Evolutionary conservation across 2,888 invertebrate genomes (phyloP).

Genomic region (Timandra comae): DNA sequence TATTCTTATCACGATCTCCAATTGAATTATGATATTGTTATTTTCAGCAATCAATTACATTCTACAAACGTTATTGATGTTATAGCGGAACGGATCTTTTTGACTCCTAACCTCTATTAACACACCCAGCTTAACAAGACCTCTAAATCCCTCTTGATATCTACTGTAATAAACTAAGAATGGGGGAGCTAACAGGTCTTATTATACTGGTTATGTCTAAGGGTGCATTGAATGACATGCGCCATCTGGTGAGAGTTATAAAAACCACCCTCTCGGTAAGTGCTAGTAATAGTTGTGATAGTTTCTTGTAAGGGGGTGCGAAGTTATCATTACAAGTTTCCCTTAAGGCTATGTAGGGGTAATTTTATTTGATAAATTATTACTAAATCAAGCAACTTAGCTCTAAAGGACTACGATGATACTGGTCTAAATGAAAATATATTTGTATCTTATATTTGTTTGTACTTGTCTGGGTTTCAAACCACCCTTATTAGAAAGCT

Average conservation of each 20-base stretch:
- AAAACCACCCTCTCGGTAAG: slow-evolving; percentile 60
- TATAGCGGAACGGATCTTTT: slow-evolving; percentile 61
- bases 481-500: too few species aligned
- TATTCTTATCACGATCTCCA: slow-evolving; percentile 25
- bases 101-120: slow-evolving; percentile 62
- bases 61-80: slow-evolving; percentile 53
- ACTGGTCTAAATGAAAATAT: too few species aligned
- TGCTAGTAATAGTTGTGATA: slow-evolving; percentile 59
- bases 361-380: too few species aligned
- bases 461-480: too few species aligned
- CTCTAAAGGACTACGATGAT: too few species aligned
- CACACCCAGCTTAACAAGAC: slow-evolving; percentile 34
- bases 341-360: too few species aligned
- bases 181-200: slow-evolving; percentile 26
- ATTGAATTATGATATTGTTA: slow-evolving; percentile 65
- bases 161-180: slow-evolving; percentile 4
- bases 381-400: too few species aligned
- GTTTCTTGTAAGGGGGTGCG: slow-evolving; percentile 61
- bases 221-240: slow-evolving; percentile 68
- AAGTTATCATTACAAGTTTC: too few species aligned
- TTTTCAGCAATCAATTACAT: slow-evolving; percentile 58
- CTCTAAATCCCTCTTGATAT: slow-evolving; percentile 16
- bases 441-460: too few species aligned
- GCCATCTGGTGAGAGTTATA: slow-evolving; percentile 68
- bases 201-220: slow-evolving; percentile 28